Conservation (phyloP, 37 sponge, comb jelly and placozoan genomes). For the Lycopodina hypogea region DNA sequence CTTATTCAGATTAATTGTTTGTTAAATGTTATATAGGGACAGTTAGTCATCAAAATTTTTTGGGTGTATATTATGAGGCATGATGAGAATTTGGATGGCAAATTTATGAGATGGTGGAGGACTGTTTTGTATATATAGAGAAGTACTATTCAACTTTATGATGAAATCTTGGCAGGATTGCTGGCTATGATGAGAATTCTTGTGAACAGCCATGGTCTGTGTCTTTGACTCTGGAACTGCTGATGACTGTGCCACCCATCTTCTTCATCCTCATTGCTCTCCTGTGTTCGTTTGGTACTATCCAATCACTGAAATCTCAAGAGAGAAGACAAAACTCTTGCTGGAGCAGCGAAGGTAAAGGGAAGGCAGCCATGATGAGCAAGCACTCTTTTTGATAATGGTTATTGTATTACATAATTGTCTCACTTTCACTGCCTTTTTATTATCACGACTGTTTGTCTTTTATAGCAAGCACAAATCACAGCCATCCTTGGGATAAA, state of each 20-base stretch:
- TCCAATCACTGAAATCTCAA: constrained; percentile 61
- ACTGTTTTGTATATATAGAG: too few species aligned
- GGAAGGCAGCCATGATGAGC: too few species aligned
- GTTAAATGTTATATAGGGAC: too few species aligned
- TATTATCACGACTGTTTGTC: too few species aligned
- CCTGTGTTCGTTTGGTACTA: constrained; percentile 56
- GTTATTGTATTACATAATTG: too few species aligned
- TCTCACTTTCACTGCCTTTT: too few species aligned
- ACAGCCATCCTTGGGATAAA: too few species aligned
- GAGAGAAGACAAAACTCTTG: constrained; percentile 29
- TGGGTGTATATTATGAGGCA: background rate
- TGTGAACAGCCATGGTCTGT: constrained; percentile 67
- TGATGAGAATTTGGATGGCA: background rate
- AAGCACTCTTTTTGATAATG: too few species aligned
- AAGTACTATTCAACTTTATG: too few species aligned
- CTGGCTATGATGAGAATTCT: constrained; percentile 56
- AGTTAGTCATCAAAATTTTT: background rate
- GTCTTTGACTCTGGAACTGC: constrained; percentile 51
- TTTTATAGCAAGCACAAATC: too few species aligned
- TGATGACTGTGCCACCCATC: constrained; percentile 62
- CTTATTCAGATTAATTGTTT: background rate
- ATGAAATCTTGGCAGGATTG: constrained; percentile 51
- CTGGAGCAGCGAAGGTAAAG: constrained; percentile 37
- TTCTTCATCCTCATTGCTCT: constrained; percentile 60
- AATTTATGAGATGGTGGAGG: too few species aligned